These are phyloP conservation scores for Psittacula cyanocephala DNA, from an alignment of 2,113 vertebrate species.

Conservation along the genomic window DNA sequence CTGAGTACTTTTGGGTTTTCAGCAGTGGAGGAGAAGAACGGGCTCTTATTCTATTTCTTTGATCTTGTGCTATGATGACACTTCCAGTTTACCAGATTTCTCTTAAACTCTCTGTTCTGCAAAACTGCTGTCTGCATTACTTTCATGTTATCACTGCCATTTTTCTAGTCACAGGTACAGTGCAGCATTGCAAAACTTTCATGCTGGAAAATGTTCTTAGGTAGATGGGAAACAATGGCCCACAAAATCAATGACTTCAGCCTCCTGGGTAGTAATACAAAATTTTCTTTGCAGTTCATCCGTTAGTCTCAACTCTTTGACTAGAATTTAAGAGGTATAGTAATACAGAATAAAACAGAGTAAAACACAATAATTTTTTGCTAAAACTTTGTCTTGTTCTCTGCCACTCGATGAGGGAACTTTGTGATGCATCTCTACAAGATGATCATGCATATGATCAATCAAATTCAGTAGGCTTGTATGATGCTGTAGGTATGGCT, in stretches of 20 bases:
- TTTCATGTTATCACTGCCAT: neutral
- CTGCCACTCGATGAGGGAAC: neutral
- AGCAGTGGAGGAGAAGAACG: neutral
- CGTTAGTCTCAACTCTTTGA: neutral
- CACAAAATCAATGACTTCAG: neutral
- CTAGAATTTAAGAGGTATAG: neutral
- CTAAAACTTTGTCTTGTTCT: neutral
- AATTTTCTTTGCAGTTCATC: neutral
- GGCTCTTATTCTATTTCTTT: neutral
- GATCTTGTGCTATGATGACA: neutral
- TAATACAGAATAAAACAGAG: too few relatives aligned
- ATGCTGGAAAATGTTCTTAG: neutral
- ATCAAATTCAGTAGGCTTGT: neutral
- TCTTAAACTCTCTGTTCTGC: neutral
- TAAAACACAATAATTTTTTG: neutral
- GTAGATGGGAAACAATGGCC: neutral
- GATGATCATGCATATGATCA: neutral
- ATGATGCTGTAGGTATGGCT: neutral
- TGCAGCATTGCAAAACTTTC: neutral
- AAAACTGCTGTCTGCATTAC: neutral
- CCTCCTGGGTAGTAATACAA: neutral
- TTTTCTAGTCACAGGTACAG: neutral
- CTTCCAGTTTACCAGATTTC: neutral
- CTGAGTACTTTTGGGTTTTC: neutral
- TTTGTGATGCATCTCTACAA: neutral